Percentiles rank a stretch among this genome's conserved stretches.
Conservation (phyloP, 2,888 invertebrate genomes). For the Agrochola macilenta region DNA sequence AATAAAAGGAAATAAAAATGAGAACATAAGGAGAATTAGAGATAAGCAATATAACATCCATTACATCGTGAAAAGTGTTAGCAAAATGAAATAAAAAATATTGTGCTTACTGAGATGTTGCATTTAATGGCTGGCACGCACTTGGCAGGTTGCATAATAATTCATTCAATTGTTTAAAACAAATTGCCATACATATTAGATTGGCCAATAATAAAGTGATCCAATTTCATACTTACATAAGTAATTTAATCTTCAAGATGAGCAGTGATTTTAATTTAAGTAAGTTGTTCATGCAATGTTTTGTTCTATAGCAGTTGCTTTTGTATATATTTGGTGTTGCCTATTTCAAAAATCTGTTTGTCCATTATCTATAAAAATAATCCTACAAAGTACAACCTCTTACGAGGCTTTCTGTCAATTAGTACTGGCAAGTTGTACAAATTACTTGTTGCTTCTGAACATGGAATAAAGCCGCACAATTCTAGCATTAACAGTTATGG, state of each 20-base stretch:
- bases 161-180: constrained; percentile 66
- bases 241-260: constrained; percentile 55
- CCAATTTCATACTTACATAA: constrained; percentile 56
- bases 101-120: constrained; percentile 33
- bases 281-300: constrained; percentile 32
- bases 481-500: background rate
- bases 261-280: constrained; percentile 44
- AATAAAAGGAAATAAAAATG: constrained; percentile 25
- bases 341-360: background rate
- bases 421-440: background rate
- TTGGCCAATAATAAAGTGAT: constrained; percentile 60
- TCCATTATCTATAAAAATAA: background rate
- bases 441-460: background rate
- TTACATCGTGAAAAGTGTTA: constrained; percentile 37
- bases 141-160: constrained; percentile 49
- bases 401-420: background rate
- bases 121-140: constrained; percentile 49
- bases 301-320: background rate
- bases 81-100: constrained; percentile 41
- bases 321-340: background rate
- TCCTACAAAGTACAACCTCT: background rate
- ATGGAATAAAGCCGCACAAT: background rate
- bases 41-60: constrained; percentile 40
- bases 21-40: constrained; percentile 29
- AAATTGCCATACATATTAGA: constrained; percentile 60